Base-by-base conservation (phyloP, 1,140 invertebrate species). In the Zaprionus davidi region DNA sequence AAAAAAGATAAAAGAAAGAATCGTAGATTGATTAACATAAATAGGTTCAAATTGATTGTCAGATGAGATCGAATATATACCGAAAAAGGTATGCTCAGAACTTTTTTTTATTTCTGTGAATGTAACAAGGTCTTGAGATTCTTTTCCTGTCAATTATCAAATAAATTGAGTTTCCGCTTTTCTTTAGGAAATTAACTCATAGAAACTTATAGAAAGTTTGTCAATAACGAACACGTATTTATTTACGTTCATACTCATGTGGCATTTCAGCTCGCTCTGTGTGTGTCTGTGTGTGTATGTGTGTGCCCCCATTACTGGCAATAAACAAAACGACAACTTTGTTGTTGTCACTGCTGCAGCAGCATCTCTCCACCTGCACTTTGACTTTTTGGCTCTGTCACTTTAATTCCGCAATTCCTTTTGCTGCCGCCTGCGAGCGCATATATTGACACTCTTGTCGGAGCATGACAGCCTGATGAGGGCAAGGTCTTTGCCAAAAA, bases 401-500 rank as follows among this genome's bases (percentile, higher is more conserved):
- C 66, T 63, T 11, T 12, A 51, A 51, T 51, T 51, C 46, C 46
- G 46, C 66, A 70, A 71, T 70, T 71, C 64, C 34, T 73, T 67
- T 56, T 71, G 41, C 65, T 67, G 41, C 28, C 28, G 66, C 26
- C 56, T 51, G 11, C 28, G 15, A 69, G 22, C 38, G 66, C 66
- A 69, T 63, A 46, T 76, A 76, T 71, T 76, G 73, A 71, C 73
- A 65, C 68, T 71, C 20, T 34, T 60, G 55, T 65, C 68, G 53
- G 53, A 49, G n/a, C 44, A 20, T 59, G 53, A 31, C 68, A 71
- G 46, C 44, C 64, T 71, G 73, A 71, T 71, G 73, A 65, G 73
- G 68, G 69, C 73, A 76, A 76, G 73, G 73, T 76, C 73, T 76
- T 71, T 76, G 73, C 68, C 73, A 76, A 71, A 75, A 70, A 36